Conservation (phyloP, 2,113 vertebrate genomes). For the Coptodon bakossiorum region DNA sequence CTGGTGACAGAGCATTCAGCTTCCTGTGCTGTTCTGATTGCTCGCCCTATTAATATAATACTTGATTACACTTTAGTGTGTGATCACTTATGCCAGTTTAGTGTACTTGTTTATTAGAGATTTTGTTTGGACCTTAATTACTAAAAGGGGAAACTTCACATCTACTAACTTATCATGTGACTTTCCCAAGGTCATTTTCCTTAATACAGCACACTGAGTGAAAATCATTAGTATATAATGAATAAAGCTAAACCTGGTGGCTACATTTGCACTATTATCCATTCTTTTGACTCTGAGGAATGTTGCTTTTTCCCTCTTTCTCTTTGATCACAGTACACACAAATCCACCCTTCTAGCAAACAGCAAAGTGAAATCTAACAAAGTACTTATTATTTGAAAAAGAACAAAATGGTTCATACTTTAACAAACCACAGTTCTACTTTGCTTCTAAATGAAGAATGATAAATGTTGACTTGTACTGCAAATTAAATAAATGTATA, state of each 20-base stretch:
- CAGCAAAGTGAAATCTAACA: neutral
- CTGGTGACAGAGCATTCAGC: neutral
- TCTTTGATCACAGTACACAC: neutral
- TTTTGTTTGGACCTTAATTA: neutral
- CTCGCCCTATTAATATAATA: neutral
- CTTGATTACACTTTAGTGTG: neutral
- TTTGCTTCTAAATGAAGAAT: neutral
- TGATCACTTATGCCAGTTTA: neutral
- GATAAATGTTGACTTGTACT: neutral
- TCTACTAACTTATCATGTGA: neutral
- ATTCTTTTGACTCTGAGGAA: neutral
- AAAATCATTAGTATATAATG: neutral
- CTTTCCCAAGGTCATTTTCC: neutral
- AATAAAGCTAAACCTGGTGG: neutral
- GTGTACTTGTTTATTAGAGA: neutral
- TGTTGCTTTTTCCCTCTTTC: neutral
- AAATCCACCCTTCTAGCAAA: neutral
- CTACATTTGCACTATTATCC: neutral
- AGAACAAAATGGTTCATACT: neutral
- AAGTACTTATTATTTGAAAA: neutral
- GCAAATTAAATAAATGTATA: neutral
- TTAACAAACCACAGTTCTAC: neutral
- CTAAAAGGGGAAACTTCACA: neutral
- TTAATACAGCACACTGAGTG: neutral
- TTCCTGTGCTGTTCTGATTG: neutral